These are phyloP conservation scores for Poecilia wingei DNA, from an alignment of 2,797 vertebrate genomes.

Conservation along the genomic window DNA sequence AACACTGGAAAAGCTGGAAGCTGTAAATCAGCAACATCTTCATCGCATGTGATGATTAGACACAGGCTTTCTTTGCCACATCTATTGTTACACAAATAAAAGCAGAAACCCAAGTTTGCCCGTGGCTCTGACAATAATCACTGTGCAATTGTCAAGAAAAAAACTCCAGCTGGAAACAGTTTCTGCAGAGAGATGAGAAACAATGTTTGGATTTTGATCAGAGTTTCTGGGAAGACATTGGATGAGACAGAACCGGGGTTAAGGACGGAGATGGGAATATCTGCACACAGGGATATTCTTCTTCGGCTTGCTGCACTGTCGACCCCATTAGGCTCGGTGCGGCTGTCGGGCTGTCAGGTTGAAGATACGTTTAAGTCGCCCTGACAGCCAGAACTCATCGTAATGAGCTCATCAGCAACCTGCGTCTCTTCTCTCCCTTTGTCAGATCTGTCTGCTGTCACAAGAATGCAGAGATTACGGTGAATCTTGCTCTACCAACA, in stretches of 20 bases:
- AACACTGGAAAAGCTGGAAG: neutral
- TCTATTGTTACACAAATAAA: neutral
- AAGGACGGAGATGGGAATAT: conserved; percentile 47
- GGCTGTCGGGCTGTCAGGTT: conserved; percentile 65
- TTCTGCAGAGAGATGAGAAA: conserved; percentile 44
- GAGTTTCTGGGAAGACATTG: conserved; percentile 34
- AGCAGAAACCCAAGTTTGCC: neutral
- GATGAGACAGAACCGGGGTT: conserved; percentile 12
- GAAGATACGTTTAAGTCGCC: conserved; percentile 50
- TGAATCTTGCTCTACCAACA: conserved; percentile 1
- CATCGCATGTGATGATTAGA: neutral
- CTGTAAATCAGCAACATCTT: neutral
- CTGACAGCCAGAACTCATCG: conserved; percentile 58
- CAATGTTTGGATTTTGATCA: conserved; percentile 40
- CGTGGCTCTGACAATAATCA: conserved; percentile 26
- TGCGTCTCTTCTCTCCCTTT: conserved; percentile 21
- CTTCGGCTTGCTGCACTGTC: conserved; percentile 45
- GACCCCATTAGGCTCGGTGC: conserved; percentile 62
- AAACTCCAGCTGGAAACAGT: conserved; percentile 10
- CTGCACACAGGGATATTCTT: conserved; percentile 52
- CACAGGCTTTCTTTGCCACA: neutral
- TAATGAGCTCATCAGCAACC: conserved; percentile 66
- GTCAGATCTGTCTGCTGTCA: conserved; percentile 18
- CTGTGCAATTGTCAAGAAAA: conserved; percentile 34
- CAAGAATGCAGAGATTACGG: conserved; percentile 5